These are phyloP conservation scores for Bombus pascuorum DNA, from an alignment of 1,140 invertebrate genomes.

Conservation along the genomic window DNA sequence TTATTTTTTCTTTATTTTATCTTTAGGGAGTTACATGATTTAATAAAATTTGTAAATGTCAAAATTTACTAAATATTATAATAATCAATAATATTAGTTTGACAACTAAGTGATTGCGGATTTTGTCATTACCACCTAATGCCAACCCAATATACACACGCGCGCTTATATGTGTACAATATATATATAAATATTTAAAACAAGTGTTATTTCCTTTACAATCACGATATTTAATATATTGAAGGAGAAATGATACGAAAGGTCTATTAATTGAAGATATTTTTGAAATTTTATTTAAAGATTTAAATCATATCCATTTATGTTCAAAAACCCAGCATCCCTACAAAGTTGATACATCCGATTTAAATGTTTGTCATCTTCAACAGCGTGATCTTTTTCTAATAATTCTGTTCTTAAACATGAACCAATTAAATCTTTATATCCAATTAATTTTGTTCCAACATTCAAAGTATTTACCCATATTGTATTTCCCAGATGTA, in stretches of 20 bases:
- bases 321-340: slow-evolving; percentile 42
- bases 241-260: background rate
- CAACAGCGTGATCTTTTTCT: slow-evolving; percentile 63
- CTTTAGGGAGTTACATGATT: background rate
- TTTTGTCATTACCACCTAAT: too few relatives aligned
- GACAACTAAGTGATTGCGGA: too few relatives aligned
- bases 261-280: background rate
- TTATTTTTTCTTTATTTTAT: slow-evolving; percentile 9
- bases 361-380: slow-evolving; percentile 68
- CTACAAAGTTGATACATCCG: slow-evolving; percentile 60
- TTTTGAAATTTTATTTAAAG: background rate
- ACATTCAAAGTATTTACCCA: slow-evolving; percentile 76
- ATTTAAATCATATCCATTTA: slow-evolving; percentile 46
- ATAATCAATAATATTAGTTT: background rate
- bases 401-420: slow-evolving; percentile 69
- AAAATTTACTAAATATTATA: background rate
- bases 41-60: background rate
- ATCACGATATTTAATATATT: background rate
- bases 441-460: slow-evolving; percentile 68
- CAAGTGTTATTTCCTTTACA: background rate
- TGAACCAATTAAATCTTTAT: slow-evolving; percentile 64
- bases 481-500: slow-evolving; percentile 75
- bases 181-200: slow-evolving; percentile 7
- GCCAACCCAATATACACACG: too few relatives aligned
- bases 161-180: too few relatives aligned